Base-by-base conservation (phyloP, 2,888 invertebrate genomes). In the Drosophila kambysellisi region DNA sequence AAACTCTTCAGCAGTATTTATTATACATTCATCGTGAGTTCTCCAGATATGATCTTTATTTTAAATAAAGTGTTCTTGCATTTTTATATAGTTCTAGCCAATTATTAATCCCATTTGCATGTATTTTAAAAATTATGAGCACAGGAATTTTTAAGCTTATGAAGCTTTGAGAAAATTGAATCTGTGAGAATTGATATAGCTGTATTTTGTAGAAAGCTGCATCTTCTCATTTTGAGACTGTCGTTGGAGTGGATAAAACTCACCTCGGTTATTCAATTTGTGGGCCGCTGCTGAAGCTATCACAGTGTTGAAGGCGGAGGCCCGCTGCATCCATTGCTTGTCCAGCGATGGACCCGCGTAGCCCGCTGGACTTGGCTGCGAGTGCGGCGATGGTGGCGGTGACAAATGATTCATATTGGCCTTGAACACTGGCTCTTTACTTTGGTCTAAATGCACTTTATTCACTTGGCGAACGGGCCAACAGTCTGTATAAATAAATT, bases 371-470 rank as follows among this genome's bases (percentile, higher is more conserved):
- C 90, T 91, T 64, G 84, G 90, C 56, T 91, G 91, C 52, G 93
- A 92, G 65, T 92, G 92, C 51, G 93, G 93, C 53, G 93, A 93
- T 58, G 93, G 92, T 63, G 93, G 93, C 52, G 93, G 93, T 62
- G 93, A 93, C 57, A 93, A 85, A 76, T 93, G 93, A 79, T 93
- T 93, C 93, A 93, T 93, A 73, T 88, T 75, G 52, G 39, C 57
- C 50, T 50, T 62, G 9, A 32, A 53, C 62, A 65, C 73, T 79
- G 59, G 65, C 63, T 63, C 62, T 59, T 63, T 39, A 35, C 46
- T 64, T 72, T 68, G 43, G 61, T 67, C 52, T 54, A 50, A 39
- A 58, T 35, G 37, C 75, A 75, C 75, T 75, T 46, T 33, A 39
- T 17, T 41, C 54, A 61, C 53, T 72, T 54, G 68, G 66, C 74